These are phyloP conservation scores for Echinometra lucunter DNA, from an alignment of 53 echinoderm and acorn worm species.

Conservation along the genomic window DNA sequence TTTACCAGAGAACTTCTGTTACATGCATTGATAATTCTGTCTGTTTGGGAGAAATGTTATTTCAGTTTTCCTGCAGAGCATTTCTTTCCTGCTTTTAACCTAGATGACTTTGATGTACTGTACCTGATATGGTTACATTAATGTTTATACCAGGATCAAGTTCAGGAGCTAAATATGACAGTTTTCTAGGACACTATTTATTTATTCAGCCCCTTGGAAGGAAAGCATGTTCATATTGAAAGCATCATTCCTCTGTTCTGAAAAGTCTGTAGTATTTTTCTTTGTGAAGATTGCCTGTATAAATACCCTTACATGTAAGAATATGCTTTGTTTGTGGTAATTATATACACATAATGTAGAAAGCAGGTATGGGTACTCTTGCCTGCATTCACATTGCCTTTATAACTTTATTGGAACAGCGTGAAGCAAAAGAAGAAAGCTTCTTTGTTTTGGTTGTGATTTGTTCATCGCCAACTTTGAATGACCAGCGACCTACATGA, in stretches of 20 bases:
- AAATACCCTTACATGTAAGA: background rate
- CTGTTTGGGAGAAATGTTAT: too few relatives aligned
- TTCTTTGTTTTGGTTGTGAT: too few relatives aligned
- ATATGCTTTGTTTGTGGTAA: background rate
- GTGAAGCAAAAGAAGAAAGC: too few relatives aligned
- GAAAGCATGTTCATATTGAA: background rate
- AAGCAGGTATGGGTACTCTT: background rate
- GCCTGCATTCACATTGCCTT: too few relatives aligned
- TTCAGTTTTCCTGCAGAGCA: too few relatives aligned
- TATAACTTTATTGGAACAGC: too few relatives aligned
- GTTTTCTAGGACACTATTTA: background rate
- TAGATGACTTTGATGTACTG: background rate
- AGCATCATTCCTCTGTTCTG: background rate
- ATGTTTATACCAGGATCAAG: background rate
- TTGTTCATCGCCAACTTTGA: too few relatives aligned
- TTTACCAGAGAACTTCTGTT: too few relatives aligned
- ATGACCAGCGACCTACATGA: background rate
- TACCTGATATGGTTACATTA: background rate
- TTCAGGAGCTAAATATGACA: background rate
- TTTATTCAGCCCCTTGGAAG: constrained; percentile 9
- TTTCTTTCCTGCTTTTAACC: background rate
- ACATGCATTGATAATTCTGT: too few relatives aligned
- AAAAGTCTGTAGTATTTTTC: too few relatives aligned
- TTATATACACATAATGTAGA: background rate
- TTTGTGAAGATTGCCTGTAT: background rate